A percentile compares a stretch with the other conserved stretches of the same genome.
Conservation (phyloP, 2,113 vertebrate genomes). For the Ascaphus truei region DNA sequence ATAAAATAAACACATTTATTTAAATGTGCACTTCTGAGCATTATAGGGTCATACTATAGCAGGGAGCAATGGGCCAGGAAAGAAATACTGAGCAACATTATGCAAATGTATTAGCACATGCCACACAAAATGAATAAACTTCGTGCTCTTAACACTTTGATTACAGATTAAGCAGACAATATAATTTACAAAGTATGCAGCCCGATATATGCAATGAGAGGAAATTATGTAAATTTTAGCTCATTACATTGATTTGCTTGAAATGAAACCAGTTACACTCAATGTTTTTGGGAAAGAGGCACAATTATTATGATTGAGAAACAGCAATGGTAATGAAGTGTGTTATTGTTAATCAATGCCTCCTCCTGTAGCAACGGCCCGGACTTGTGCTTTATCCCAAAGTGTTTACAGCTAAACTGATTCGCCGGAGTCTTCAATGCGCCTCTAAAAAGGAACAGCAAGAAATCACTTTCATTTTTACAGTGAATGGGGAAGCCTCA, state of each 20-base stretch:
- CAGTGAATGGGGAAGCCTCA: no score
- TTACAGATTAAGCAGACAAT: conserved; percentile 60
- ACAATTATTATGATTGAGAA: conserved; percentile 64
- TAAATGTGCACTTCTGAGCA: neutral
- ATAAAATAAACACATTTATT: no score
- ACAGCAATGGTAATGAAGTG: conserved; percentile 58
- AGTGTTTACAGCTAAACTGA: conserved; percentile 10
- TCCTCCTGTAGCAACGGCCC: conserved; percentile 38
- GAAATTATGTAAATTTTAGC: conserved; percentile 52
- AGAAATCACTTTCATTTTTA: neutral
- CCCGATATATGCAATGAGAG: conserved; percentile 45
- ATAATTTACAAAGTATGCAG: conserved; percentile 58
- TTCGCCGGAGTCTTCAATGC: neutral
- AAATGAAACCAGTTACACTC: conserved; percentile 48
- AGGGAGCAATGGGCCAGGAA: conserved; percentile 19
- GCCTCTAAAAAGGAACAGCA: neutral
- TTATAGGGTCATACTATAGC: conserved; percentile 2
- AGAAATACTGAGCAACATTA: conserved; percentile 44
- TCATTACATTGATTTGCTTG: conserved; percentile 55
- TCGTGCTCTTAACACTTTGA: conserved; percentile 58
- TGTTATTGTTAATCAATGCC: conserved; percentile 58
- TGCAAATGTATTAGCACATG: conserved; percentile 47
- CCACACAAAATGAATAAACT: conserved; percentile 55
- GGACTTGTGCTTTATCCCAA: conserved; percentile 32
- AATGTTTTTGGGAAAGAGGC: conserved; percentile 47